Base-by-base conservation (phyloP, 1,140 invertebrate genomes). In the Antheraea pernyi region DNA sequence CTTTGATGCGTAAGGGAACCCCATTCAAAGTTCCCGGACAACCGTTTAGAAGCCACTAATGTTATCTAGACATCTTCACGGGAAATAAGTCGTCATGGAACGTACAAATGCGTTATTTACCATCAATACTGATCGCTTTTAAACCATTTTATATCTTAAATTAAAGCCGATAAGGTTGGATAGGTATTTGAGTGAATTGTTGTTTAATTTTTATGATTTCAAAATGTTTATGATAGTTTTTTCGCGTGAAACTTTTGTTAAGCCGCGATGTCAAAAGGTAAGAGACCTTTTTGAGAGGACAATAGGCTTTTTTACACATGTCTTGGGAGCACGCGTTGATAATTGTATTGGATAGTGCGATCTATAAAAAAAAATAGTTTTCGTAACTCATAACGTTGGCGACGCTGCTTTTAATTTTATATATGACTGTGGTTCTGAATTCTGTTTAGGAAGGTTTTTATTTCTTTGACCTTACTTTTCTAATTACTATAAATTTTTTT, bases 11-110 rank as follows among this genome's bases (percentile, higher is more conserved):
- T 64, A 68, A 82, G 79, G 77, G 66, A 66, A 74, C 73, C 72
- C 79, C 74, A 83, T 86, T 83, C 72, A 84, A 39, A 22, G 46
- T 22, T 46, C 64, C 37, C 46, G 78, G 79, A 89, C 85, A 86
- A 85, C 81, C 84, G 81, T 90, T 90, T 86, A 88, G 78, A 89
- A 90, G 85, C 89, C 89, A 88, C 89, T 91, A 91, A 91, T 90
- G 85, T 86, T 91, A 90, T 91, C 89, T 89, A 81, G 84, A 88
- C 83, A 87, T 88, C 85, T 85, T 79, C 75, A 83, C 69, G 80
- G 79, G 68, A 78, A 89, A 46, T 8, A 65, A 53, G 46, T 53
- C 13, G 46, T 53, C 46, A 53, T 13, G 9, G 5, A 16, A 16
- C 11, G 9, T 53, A 53, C 46, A 53, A 65, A 48, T 13, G 48